Evolutionary conservation across 2,797 vertebrate genomes (phyloP), one percentile per base, ranked within the genome.

Genomic region (Poecilia picta): DNA sequence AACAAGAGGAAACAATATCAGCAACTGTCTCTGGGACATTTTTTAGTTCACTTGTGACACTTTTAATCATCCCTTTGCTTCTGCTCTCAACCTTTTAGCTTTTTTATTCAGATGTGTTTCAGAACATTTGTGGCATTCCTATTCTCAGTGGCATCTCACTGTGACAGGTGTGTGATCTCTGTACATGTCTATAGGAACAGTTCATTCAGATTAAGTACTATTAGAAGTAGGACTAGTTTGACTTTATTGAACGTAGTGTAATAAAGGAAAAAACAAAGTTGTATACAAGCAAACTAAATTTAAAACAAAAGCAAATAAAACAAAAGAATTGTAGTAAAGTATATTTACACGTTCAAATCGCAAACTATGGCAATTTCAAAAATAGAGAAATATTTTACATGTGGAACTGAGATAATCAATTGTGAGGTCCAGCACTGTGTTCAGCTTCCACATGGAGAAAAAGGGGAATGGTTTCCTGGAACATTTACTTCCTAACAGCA

Each of bases 61-160:
- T 78, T 78, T 46, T 62, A 62, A 68, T 41, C 8, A 68, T 47
- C 72, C 28, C 59, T 57, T 72, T 39, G 28, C 51, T 33, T 62
- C 0, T 62, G 53, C 64, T 25, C 36, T 41, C 36, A 59, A 20
- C 76, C 41, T 45, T 47, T 45, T 8, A 20, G 68, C 31, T 25
- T 28, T 43, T 53, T 23, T 39, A 70, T 71, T 15, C 31, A 66
- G 33, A 39, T 23, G 33, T 39, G 3, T 66, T 39, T 33, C 62
- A 66, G 62, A 39, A 66, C 16, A 64, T 7, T 16, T 66, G 33
- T 66, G 6, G 8, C 20, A 10, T 41, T 23, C 36, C 36, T 66
- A 20, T 66, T 66, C 20, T 41, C 64, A 68, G 36, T 4, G 8
- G 36, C 25, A 13, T 41, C 20, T 41, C 36, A 41, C 41, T 33